These are phyloP conservation scores for Aethes cnicana DNA, from an alignment of 2,888 invertebrate species.

Conservation along the genomic window DNA sequence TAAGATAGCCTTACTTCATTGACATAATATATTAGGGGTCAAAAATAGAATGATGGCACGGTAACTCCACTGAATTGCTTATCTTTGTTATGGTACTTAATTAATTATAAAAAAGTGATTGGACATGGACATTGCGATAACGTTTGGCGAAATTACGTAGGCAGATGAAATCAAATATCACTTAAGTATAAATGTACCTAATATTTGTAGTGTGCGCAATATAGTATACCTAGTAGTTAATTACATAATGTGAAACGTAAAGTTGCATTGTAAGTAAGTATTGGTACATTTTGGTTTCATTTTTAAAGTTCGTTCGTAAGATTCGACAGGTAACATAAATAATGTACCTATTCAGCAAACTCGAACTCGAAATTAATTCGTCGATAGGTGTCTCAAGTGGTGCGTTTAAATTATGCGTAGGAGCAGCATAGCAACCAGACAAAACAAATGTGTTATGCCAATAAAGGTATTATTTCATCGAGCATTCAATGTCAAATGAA, in stretches of 20 bases:
- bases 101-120: background rate
- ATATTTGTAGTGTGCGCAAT: no score
- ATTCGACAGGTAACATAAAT: no score
- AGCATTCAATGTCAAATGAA: conserved; percentile 36
- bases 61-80: conserved; percentile 26
- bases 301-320: background rate
- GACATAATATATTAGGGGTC: conserved; percentile 58
- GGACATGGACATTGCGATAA: conserved; percentile 3
- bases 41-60: conserved; percentile 39
- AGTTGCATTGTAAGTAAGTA: background rate
- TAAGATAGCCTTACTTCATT: conserved; percentile 55
- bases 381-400: background rate
- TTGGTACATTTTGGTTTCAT: background rate
- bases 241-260: conserved; percentile 2
- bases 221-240: no score
- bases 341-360: no score
- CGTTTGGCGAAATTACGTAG: background rate
- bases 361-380: no score
- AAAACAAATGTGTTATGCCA: conserved; percentile 25
- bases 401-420: background rate
- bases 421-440: conserved; percentile 21
- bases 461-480: conserved; percentile 33
- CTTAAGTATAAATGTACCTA: background rate
- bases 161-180: background rate
- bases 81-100: conserved; percentile 19